Percentiles rank a stretch among this genome's conserved stretches.
Conservation (phyloP, 2,113 vertebrate species). For the Oceanites oceanicus region DNA sequence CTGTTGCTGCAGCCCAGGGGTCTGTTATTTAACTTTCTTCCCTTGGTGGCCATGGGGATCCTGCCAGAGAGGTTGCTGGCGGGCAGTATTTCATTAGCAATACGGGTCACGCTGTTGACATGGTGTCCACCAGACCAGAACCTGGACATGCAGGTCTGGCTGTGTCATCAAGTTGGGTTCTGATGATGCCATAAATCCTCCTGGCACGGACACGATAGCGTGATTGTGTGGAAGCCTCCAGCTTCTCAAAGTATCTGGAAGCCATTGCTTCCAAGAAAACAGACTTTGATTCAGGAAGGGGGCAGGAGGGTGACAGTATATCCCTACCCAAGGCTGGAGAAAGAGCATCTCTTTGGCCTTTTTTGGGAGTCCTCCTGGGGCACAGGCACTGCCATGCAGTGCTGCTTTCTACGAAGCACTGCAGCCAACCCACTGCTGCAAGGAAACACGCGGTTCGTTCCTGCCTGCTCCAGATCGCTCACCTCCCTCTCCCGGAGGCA, state of each 20-base stretch:
- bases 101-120: not conserved
- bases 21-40: not conserved
- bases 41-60: fast-evolving
- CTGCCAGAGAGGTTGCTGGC: not conserved
- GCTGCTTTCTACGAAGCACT: not conserved
- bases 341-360: not conserved
- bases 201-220: fast-evolving
- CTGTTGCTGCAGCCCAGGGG: not conserved
- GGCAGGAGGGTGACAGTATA: not conserved
- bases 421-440: not conserved
- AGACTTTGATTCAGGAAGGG: not conserved
- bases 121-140: not conserved
- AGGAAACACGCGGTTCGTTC: fast-evolving
- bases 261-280: not conserved
- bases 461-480: not conserved
- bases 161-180: not conserved
- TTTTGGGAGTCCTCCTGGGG: not conserved
- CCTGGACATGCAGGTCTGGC: not conserved
- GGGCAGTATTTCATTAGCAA: not conserved
- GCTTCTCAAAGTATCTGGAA: not conserved
- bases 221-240: not conserved
- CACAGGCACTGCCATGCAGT: not conserved
- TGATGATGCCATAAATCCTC: not conserved
- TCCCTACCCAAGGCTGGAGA: not conserved
- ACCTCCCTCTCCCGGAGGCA: not conserved